Conservation (phyloP, 2,113 vertebrate species). For the Seriola quinqueradiata region DNA sequence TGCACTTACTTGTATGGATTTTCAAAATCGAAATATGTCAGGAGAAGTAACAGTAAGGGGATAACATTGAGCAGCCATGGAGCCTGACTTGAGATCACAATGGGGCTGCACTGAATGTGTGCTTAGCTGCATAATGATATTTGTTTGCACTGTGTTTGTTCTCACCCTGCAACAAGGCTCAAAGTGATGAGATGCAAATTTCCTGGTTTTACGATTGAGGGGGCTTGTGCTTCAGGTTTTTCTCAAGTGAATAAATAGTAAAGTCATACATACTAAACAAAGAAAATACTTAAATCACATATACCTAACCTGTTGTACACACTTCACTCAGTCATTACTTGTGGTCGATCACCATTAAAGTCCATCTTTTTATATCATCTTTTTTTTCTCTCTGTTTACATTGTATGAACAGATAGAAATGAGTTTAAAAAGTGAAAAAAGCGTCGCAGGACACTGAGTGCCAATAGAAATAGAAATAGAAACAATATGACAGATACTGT, state of each 20-base stretch:
- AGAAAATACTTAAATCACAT: slow-evolving; percentile 23
- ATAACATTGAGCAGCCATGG: slow-evolving; percentile 43
- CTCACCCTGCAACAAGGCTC: slow-evolving; percentile 44
- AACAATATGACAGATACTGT: slow-evolving; percentile 12
- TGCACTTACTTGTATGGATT: slow-evolving; percentile 54
- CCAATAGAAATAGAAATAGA: slow-evolving; percentile 13
- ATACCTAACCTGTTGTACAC: background rate
- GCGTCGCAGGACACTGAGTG: background rate
- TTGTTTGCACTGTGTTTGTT: slow-evolving; percentile 60
- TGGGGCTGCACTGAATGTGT: slow-evolving; percentile 33
- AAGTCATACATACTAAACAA: slow-evolving; percentile 10
- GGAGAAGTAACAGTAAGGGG: slow-evolving; percentile 33
- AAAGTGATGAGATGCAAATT: slow-evolving; percentile 63
- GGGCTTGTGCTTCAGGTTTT: slow-evolving; percentile 28
- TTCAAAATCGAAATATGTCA: slow-evolving; percentile 47
- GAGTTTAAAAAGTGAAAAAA: background rate
- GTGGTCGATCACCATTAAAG: too few relatives aligned
- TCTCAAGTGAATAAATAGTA: slow-evolving; percentile 44
- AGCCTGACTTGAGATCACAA: slow-evolving; percentile 49
- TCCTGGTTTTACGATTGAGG: slow-evolving; percentile 42
- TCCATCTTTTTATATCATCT: background rate
- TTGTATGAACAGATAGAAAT: background rate
- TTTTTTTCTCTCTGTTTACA: background rate
- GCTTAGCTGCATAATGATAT: slow-evolving; percentile 52
- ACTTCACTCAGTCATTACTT: too few relatives aligned